Evolutionary conservation across 92 coral and sea anemone genomes (phyloP).

Genomic region (Phenganax subtilis): DNA sequence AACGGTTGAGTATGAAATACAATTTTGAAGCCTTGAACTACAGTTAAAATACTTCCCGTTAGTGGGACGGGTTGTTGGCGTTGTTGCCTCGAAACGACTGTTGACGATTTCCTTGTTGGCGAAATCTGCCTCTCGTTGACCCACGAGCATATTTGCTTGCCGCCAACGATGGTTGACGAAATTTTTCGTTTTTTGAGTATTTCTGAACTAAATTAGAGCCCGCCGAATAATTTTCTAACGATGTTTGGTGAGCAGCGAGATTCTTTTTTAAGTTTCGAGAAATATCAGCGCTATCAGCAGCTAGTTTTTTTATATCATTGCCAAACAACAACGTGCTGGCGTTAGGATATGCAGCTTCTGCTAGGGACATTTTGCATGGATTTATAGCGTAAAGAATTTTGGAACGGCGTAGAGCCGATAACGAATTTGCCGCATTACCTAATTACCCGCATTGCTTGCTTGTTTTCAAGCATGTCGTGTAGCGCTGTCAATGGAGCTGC

Average conservation of each 20-base stretch:
- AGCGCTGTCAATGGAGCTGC: constrained; percentile 2
- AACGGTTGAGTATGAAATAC: no score
- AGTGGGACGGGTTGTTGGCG: not conserved
- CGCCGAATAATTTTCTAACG: not conserved
- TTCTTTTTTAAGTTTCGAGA: not conserved
- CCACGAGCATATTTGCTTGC: no score
- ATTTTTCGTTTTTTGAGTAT: no score
- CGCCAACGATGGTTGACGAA: no score
- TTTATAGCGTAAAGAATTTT: constrained; percentile 9
- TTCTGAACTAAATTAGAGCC: no score
- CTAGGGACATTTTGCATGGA: not conserved
- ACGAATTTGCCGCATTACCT: not conserved
- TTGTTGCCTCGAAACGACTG: not conserved
- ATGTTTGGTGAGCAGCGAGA: not conserved
- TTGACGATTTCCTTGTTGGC: not conserved
- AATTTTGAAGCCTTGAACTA: no score
- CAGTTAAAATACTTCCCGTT: not conserved
- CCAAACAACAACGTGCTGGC: no score
- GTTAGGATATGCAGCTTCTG: no score
- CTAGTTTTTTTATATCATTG: no score
- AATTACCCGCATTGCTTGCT: not conserved
- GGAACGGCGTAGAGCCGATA: not conserved
- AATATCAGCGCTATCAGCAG: not conserved
- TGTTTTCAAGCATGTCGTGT: not conserved
- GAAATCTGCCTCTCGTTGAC: no score